Base-by-base conservation (phyloP, 2,888 invertebrate species). In the Drosophila fungiperda region DNA sequence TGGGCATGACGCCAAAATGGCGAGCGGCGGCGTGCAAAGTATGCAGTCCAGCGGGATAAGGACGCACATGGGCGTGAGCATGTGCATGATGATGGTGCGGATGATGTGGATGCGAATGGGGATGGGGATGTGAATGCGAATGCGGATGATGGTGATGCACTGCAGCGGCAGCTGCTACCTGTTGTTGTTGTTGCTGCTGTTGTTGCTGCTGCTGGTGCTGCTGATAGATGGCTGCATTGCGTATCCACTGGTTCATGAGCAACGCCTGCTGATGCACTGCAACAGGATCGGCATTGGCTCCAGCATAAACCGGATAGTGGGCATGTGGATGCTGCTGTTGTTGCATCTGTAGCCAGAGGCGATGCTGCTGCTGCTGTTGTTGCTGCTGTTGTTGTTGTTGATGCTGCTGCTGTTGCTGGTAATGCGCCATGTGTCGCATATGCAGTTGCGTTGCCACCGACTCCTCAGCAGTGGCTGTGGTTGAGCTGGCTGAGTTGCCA, bases 231-330 rank as follows among this genome's bases (percentile, higher is more conserved):
- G 96, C 95, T 0, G 96, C 96, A 86, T 95, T 96, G 90, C 96
- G 94, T 75, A 96, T 94, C 96, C 96, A 96, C 84, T 96, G 96
- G 87, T 96, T 96, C 91, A 96, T 95, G 38, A 96, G 92, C 89
- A 95, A 94, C 0, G 95, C 95, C 73, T 93, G 93, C 72, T 93
- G 93, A 53, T 92, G 92, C 55, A 92, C 91, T 59, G 94, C 94
- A 80, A 95, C 94, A 93, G 94, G 94, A 64, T 92, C 91, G 93
- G 94, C 92, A 93, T 94, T 80, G 61, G 67, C 78, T 9, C 75
- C 80, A 17, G 86, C 77, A 52, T 84, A 84, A 20, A 85, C 89
- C 20, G 89, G 85, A 64, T 84, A 89, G 15, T 88, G 91, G 49
- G 93, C 91, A 81, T 90, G 76, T 59, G 87, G 88, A 9, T 89